Percentiles rank a stretch among this genome's conserved stretches.
These are phyloP conservation scores for Ophion ventricosus DNA, from an alignment of 2,888 invertebrate species.

Conservation along the genomic window DNA sequence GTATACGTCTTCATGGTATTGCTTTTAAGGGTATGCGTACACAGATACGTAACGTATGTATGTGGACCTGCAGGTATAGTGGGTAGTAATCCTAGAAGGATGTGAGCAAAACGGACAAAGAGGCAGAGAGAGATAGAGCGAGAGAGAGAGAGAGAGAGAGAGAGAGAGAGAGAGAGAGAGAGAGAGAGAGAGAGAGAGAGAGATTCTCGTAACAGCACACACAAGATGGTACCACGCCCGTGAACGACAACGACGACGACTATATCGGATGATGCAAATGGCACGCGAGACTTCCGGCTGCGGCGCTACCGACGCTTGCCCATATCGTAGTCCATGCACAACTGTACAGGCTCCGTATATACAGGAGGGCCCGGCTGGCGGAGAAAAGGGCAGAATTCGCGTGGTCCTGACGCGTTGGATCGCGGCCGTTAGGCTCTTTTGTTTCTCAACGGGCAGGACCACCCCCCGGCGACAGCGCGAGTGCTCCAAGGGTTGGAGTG, in stretches of 20 bases:
- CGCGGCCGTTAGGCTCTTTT: constrained; percentile 4
- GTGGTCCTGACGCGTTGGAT: not conserved
- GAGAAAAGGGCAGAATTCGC: not conserved
- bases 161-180: constrained; percentile 35
- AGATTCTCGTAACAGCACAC: constrained; percentile 60
- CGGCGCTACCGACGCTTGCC: constrained; percentile 37
- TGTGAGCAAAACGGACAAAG: constrained; percentile 16
- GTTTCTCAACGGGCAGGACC: not conserved
- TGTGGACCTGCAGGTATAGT: not conserved
- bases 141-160: not conserved
- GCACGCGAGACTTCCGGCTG: constrained; percentile 82
- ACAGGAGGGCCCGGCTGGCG: not conserved
- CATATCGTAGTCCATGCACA: constrained; percentile 39
- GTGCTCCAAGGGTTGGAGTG: constrained; percentile 29
- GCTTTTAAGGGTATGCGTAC: not conserved
- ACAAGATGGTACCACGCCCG: constrained; percentile 66
- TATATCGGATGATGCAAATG: constrained; percentile 79
- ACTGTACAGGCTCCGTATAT: not conserved
- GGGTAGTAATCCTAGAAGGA: constrained; percentile 40
- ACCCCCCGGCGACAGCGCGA: constrained; percentile 1
- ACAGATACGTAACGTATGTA: not conserved
- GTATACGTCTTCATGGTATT: not conserved
- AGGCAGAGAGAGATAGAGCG: not conserved
- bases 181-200: constrained; percentile 17
- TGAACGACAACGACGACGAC: constrained; percentile 42